Base-by-base conservation (phyloP, 2,888 invertebrate genomes). In the Polyommatus icarus region DNA sequence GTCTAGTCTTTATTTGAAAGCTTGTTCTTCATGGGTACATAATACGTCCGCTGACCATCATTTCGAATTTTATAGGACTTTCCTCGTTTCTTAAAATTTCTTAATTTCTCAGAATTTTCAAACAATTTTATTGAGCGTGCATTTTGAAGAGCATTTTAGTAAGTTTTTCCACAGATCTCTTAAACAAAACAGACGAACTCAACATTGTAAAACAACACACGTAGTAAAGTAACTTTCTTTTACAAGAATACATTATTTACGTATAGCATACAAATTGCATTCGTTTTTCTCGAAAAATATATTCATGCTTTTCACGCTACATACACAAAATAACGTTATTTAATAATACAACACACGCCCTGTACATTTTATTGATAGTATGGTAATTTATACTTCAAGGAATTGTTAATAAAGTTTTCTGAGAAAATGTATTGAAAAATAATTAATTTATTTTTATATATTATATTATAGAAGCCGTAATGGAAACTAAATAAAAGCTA, bases 11-110 rank as follows among this genome's bases (percentile, higher is more conserved):
- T 82, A 82, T 82, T 82, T 82, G 82, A 82, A 81, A 81, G 81
- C 79, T 82, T 82, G 81, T 82, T 79, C 80, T 82, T 82, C 82
- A 82, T 80, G 81, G 80, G 79, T 81, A 79, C 82, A 81, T 82
- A 82, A 82, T 82, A 80, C 77, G 80, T 81, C 76, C 24, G 78
- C 29, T 67, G 46, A 72, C 81, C 79, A 80, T 57, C 3, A 57
- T 54, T 12, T 54, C 29, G 0, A 12, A 46, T 18, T n/a, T n/a
- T 72, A 50, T 71, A 6, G 24, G 76, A 71, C 24, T 50, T 40
- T 54, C 20, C n/a, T 8, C 18, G 3, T 12, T 57, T 40, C 12
- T 36, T 8, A 54, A 24, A 67, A 24, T 29, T 24, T 50, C 6
- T 2, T 0, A 32, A 29, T 15, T 67, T 67, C 29, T 67, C 15